These are phyloP conservation scores for Gonatopus flavifemur DNA, from an alignment of 1,140 invertebrate species.

Conservation along the genomic window DNA sequence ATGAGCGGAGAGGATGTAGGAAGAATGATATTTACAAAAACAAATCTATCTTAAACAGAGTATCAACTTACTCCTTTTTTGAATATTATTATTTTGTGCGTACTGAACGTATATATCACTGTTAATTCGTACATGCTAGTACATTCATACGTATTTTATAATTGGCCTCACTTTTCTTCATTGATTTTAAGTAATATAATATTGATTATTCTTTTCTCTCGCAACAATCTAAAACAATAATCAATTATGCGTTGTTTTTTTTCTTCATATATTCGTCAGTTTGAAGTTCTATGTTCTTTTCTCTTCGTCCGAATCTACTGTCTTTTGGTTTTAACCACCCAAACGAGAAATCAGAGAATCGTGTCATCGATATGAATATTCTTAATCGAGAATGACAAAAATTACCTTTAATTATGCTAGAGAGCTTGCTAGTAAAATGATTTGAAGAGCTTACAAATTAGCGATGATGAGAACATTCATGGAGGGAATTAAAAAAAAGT, in stretches of 20 bases:
- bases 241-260: slow-evolving; percentile 26
- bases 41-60: background rate
- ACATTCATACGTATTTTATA: too few relatives aligned
- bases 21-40: slow-evolving; percentile 51
- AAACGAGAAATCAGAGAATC: slow-evolving; percentile 37
- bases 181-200: too few relatives aligned
- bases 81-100: too few relatives aligned
- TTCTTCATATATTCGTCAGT: background rate
- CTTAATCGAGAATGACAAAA: slow-evolving; percentile 6
- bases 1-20: slow-evolving; percentile 20
- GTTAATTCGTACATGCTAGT: too few relatives aligned
- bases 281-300: slow-evolving; percentile 4
- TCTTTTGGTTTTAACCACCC: slow-evolving; percentile 33
- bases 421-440: slow-evolving; percentile 12
- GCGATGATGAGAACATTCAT: background rate
- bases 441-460: background rate
- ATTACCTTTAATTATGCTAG: slow-evolving; percentile 30
- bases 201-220: slow-evolving; percentile 28
- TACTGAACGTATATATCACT: slow-evolving; percentile 7
- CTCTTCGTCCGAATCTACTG: slow-evolving; percentile 19
- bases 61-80: background rate
- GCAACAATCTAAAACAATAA: slow-evolving; percentile 37
- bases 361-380: too few relatives aligned
- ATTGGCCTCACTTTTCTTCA: too few relatives aligned
- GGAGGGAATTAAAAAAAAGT: background rate